phyloP scores from a whole-genome alignment of 2,888 invertebrate genomes.

The Ornithoptera alexandrae region DNA sequence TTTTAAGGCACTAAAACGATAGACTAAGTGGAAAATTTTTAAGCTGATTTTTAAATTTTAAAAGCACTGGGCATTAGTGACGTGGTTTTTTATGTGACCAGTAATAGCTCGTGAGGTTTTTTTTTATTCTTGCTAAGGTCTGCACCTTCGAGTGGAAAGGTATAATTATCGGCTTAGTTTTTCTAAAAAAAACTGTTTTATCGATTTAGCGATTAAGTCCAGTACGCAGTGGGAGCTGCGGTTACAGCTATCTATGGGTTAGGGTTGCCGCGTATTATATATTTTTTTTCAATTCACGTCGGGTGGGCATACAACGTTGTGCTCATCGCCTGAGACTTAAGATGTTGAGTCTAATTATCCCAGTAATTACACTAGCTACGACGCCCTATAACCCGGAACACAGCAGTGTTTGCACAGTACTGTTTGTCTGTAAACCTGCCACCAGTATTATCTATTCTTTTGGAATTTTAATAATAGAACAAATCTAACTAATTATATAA shows the following conservation, averaged over 20 bases:
- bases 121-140: slow-evolving; percentile 19
- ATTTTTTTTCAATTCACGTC: background rate
- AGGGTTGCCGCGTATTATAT: slow-evolving; percentile 14
- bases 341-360: too few relatives aligned
- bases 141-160: slow-evolving; percentile 27
- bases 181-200: slow-evolving; percentile 29
- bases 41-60: slow-evolving; percentile 22
- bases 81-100: slow-evolving; percentile 28
- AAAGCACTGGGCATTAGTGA: slow-evolving; percentile 16
- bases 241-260: slow-evolving; percentile 29
- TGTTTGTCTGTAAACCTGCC: too few relatives aligned
- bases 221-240: slow-evolving; percentile 32
- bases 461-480: too few relatives aligned
- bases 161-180: slow-evolving; percentile 27
- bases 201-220: slow-evolving; percentile 33
- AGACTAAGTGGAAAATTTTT: slow-evolving; percentile 6
- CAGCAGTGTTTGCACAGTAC: too few relatives aligned
- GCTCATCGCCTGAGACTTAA: too few relatives aligned
- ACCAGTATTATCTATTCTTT: too few relatives aligned
- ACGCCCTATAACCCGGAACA: too few relatives aligned
- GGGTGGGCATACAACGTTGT: too few relatives aligned
- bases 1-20: too few relatives aligned
- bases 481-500: too few relatives aligned
- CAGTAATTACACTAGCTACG: too few relatives aligned
- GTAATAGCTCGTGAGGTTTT: slow-evolving; percentile 25